A percentile compares a stretch with the other conserved stretches of the same genome.
Conservation (phyloP, 2,113 vertebrate species). For the Microcebus ravelobensis region DNA sequence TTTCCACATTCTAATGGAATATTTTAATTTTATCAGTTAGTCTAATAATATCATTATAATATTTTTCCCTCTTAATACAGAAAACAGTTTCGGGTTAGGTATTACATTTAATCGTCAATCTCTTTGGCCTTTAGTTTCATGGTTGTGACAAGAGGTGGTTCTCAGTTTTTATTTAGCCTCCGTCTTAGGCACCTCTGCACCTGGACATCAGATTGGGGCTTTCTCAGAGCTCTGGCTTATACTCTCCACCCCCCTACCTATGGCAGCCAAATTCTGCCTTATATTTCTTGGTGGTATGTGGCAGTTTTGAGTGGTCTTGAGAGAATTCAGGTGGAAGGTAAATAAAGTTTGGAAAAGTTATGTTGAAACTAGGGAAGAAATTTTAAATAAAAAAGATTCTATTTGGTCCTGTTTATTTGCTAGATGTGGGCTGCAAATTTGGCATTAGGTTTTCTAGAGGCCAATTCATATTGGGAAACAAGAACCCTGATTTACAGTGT, state of each 20-base stretch:
- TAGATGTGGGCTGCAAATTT: neutral
- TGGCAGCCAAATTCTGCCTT: neutral
- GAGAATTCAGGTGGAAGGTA: neutral
- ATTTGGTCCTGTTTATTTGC: neutral
- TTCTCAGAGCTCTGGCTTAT: neutral
- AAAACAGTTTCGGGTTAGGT: neutral
- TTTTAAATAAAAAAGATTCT: slow-evolving; percentile 2
- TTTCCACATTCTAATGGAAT: neutral
- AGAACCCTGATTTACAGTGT: slow-evolving; percentile 13
- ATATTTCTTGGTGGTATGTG: neutral
- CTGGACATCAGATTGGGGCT: neutral
- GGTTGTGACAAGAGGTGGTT: neutral
- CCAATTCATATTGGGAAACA: neutral
- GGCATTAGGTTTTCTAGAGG: slow-evolving; percentile 21
- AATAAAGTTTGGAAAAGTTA: neutral
- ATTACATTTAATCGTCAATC: neutral
- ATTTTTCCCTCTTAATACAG: neutral
- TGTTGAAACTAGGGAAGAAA: neutral
- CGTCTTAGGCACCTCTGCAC: neutral
- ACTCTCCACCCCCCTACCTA: too few relatives aligned
- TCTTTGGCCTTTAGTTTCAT: neutral
- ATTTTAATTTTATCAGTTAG: slow-evolving; percentile 7
- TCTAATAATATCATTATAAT: neutral
- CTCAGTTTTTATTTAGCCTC: neutral
- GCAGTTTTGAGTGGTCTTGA: neutral